Conservation (phyloP, 2,888 invertebrate genomes). For the Megamerina dolium region DNA sequence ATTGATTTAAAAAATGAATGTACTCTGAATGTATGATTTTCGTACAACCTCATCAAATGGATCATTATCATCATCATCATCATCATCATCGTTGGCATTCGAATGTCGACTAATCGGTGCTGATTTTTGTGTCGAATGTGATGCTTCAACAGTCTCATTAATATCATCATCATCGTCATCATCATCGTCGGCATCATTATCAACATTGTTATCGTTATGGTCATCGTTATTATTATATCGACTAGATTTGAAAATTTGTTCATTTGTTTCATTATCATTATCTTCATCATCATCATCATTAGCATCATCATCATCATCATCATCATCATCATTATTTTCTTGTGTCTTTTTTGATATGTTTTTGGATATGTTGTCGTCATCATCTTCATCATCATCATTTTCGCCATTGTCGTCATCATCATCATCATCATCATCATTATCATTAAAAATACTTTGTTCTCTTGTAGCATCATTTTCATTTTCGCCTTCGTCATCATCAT, state of each 20-base stretch:
- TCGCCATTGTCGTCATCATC: conserved; percentile 38
- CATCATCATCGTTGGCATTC: conserved; percentile 24
- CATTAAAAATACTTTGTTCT: conserved; percentile 31
- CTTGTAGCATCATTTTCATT: conserved; percentile 37
- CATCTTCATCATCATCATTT: conserved; percentile 40
- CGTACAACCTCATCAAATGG: conserved; percentile 50
- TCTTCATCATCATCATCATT: conserved; percentile 25
- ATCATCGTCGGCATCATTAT: conserved; percentile 26
- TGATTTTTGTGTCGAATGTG: conserved; percentile 23
- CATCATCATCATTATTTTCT: conserved; percentile 31
- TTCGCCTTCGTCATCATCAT: conserved; percentile 33
- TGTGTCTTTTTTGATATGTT: conserved; percentile 34
- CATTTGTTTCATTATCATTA: conserved; percentile 27
- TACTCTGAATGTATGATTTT: neutral
- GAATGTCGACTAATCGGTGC: conserved; percentile 20
- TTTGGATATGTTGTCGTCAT: conserved; percentile 27
- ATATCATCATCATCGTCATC: conserved; percentile 18
- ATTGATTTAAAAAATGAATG: neutral
- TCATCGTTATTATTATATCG: conserved; percentile 25
- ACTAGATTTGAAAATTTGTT: no score
- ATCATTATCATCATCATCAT: conserved; percentile 36
- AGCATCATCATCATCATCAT: conserved; percentile 35
- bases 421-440: conserved; percentile 46
- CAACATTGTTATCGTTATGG: conserved; percentile 17
- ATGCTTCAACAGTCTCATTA: conserved; percentile 14